Base-by-base conservation (phyloP, 2,797 vertebrate species). In the Chiropotes sagulatus region DNA sequence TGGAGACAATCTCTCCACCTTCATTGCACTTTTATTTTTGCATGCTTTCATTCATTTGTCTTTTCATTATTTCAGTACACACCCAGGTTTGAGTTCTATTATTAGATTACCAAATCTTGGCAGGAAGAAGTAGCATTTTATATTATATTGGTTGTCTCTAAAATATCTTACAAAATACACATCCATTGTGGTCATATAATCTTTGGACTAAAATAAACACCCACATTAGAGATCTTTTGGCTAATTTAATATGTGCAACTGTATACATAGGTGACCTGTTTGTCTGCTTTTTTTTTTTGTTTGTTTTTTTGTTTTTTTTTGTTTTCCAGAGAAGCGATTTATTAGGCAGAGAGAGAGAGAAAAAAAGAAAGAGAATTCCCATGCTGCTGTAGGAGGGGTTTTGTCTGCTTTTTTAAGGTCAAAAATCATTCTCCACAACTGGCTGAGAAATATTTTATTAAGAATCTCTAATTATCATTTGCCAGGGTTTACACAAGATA, bases 361-460 rank as follows among this genome's bases (percentile, higher is more conserved):
- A 7, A 54, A 22, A 22, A 46, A 22, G 22, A 54, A 19, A 54
- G 52, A 54, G 52, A 54, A 54, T 54, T 54, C 52, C 52, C 20
- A 54, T 0, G 2, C 20, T 54, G 52, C 52, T 22, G 52, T 54
- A 20, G 52, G 52, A 54, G 20, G 52, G 52, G 52, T 22, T 97
- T 97, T 97, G 44, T 48, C 61, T 87, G 48, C 48, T 36, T n/a
- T 10, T 97, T 98, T 97, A 97, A 67, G 94, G 97, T 96, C 96
- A 96, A 97, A 97, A 97, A 95, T 94, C 95, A 14, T 96, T 98
- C 96, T 97, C 81, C n/a, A 92, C 90, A 95, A 96, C 87, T 96
- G 97, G 79, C 85, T 97, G 96, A 97, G 96, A 95, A 95, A 92
- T 92, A 91, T 89, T 90, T 36, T 93, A 88, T 95, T 98, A 96